Evolutionary conservation across 2,113 vertebrate genomes (phyloP), one percentile per base, ranked within the genome.

Genomic region (Alaudala cheleensis): DNA sequence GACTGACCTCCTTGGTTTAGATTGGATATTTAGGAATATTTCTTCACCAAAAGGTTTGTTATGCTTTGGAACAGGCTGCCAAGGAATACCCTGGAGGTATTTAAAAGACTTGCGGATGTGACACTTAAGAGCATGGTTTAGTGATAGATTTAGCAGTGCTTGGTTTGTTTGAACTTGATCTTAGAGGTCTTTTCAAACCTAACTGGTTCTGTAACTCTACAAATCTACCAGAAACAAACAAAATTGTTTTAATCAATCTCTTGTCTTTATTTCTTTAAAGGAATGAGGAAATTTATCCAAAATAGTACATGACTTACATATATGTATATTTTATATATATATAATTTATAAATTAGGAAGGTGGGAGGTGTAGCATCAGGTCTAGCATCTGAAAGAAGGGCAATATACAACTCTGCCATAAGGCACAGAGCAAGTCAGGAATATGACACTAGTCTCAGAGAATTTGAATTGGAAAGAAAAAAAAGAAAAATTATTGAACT

Each of bases 331-430:
- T 7, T 67, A n/a, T 44, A 39, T 26, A n/a, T 20, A 50, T 66
- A 34, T 24, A 25, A 34, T 31, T 50, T 51, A 37, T 51, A 26
- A 34, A 67, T 44, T 22, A 60, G 21, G n/a, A 44, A 60, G 19
- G 31, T 1, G 5, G 34, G 6, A 58, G 14, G 16, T 20, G 34
- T 4, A 70, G 26, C 39, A n/a, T n/a, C n/a, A 88, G 39, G 17
- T 13, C 18, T 53, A 17, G 24, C 22, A 70, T 40, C n/a, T n/a
- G 34, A 47, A 79, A 71, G 44, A 16, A 82, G 3, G 17, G 10
- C 37, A 50, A 22, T 0, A 1, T 69, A 51, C 19, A 26, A 14
- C 31, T 71, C 44, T 65, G 44, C n/a, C 0, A 0, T 40, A 33
- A 40, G 17, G 37, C 34, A 64, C 10, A 56, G 58, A 64, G 49